phyloP scores from a whole-genome alignment of 2,797 vertebrate genomes.

The Amphiprion clarkii region DNA sequence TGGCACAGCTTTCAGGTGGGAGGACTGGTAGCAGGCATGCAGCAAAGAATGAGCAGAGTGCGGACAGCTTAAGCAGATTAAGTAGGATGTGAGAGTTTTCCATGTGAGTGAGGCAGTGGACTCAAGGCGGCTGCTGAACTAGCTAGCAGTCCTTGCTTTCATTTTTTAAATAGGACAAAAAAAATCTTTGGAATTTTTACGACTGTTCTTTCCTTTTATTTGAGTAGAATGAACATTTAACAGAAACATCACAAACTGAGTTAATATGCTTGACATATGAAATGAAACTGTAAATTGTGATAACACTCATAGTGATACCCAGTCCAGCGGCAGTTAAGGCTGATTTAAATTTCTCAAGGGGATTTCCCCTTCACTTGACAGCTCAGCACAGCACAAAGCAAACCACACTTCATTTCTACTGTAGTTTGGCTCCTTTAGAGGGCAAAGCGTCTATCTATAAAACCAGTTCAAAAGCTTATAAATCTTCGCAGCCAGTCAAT shows the following conservation, averaged over 20 bases:
- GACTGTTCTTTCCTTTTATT: constrained; percentile 56
- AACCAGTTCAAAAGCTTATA: constrained; percentile 6
- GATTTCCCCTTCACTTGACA: constrained; percentile 16
- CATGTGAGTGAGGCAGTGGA: neutral
- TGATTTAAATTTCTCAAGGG: constrained; percentile 4
- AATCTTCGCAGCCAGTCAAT: neutral
- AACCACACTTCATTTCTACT: constrained; percentile 18
- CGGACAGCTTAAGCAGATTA: too few species aligned
- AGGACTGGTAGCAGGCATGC: neutral
- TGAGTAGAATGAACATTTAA: constrained; percentile 47
- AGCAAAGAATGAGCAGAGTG: too few species aligned
- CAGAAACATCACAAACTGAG: constrained; percentile 33
- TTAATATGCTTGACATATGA: constrained; percentile 16
- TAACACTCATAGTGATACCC: constrained; percentile 5
- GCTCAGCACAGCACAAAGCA: constrained; percentile 13
- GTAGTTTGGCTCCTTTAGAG: constrained; percentile 17
- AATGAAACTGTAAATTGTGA: constrained; percentile 6
- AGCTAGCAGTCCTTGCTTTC: neutral
- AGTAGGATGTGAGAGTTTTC: too few species aligned
- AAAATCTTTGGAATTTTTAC: constrained; percentile 7
- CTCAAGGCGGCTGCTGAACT: too few species aligned
- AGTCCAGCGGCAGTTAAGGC: neutral
- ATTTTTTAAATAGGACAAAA: constrained; percentile 32
- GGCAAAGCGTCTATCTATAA: constrained; percentile 13
- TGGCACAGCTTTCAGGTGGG: neutral